Evolutionary conservation across 1,140 invertebrate genomes (phyloP).

Genomic region (Papilio polytes): DNA sequence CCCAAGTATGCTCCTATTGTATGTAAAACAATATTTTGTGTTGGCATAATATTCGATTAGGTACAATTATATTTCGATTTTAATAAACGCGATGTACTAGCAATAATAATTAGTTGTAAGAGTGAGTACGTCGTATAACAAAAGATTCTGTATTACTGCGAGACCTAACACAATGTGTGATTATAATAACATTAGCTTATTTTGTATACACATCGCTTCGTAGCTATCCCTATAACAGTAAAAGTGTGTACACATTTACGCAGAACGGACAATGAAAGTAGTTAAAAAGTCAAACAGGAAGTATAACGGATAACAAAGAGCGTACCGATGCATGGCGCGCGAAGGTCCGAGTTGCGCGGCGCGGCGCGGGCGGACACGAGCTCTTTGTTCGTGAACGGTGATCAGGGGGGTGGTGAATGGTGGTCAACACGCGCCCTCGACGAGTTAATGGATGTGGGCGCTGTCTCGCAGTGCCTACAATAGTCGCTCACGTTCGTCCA

Average conservation of each 20-base stretch:
- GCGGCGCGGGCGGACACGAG: background rate
- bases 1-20: background rate
- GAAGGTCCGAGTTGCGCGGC: background rate
- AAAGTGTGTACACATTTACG: constrained; percentile 7
- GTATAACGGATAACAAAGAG: constrained; percentile 38
- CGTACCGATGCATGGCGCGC: constrained; percentile 7
- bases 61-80: constrained; percentile 10
- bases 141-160: background rate
- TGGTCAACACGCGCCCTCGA: constrained; percentile 52
- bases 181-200: constrained; percentile 14
- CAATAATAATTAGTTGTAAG: constrained; percentile 12
- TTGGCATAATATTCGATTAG: background rate
- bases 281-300: constrained; percentile 39
- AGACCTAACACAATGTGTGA: constrained; percentile 19
- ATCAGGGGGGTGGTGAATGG: constrained; percentile 40
- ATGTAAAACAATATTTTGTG: constrained; percentile 13
- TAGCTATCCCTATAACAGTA: constrained; percentile 7
- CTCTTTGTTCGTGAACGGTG: constrained; percentile 27
- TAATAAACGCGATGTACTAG: background rate
- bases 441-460: constrained; percentile 58
- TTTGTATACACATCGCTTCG: constrained; percentile 11
- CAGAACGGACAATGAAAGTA: constrained; percentile 39
- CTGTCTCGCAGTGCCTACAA: constrained; percentile 51
- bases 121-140: background rate
- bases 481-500: constrained; percentile 69